Base-by-base conservation (phyloP, 2,113 vertebrate genomes). In the Carlito syrichta region DNA sequence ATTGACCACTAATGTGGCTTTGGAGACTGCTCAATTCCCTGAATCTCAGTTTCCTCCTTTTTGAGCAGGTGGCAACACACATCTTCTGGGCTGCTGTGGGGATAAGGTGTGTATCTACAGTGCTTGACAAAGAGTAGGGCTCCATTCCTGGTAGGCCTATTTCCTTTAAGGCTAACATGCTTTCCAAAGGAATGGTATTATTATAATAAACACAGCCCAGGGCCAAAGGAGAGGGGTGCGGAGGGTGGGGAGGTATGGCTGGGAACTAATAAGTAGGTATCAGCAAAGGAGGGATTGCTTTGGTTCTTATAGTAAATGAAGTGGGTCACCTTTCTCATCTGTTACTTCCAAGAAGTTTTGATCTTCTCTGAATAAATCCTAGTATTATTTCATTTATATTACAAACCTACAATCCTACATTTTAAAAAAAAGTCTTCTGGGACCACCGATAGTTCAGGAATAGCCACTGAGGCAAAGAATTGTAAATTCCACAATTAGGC, bases 311-410 rank as follows among this genome's bases (percentile, higher is more conserved):
- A 22, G 68, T n/a, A 25, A 56, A 5, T 78, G 66, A 52, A 69
- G 54, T 30, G 30, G 71, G 35, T 48, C 7, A 13, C 40, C 20
- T 32, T 71, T 88, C 32, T 54, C 52, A 12, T 45, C 30, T 50
- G 11, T 25, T 56, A 8, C 45, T 86, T 77, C 40, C 32, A 19
- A 60, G 17, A 43, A 66, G 38, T 91, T 85, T 27, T 76, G 30
- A 10, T 79, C 35, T 60, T 52, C 48, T 82, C 23, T 27, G 45
- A 89, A 83, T 66, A 38, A 95, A 86, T 82, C 27, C 38, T 62
- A 76, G 12, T 52, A 77, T 89, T 89, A 27, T 76, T 77, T 63
- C 12, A 45, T 56, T 90, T 83, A 84, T 40, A 63, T 20, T 87
- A 40, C 9, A 13, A 16, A 32, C 40, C 35, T 74, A 23, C 30